Base-by-base conservation (phyloP, 2,113 vertebrate genomes). In the Chrysemys picta region DNA sequence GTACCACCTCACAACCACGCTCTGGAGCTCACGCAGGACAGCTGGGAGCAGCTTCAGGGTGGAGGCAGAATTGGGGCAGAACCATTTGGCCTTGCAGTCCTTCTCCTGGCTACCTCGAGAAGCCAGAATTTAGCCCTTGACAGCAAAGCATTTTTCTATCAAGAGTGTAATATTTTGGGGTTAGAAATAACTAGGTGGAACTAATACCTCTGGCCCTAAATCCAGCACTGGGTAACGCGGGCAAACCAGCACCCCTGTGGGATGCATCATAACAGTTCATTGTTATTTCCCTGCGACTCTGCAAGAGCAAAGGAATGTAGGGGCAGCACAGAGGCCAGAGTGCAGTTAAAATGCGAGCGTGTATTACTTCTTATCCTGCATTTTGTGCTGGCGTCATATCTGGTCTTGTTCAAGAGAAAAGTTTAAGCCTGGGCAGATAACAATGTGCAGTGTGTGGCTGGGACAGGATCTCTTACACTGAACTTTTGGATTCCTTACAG, bases 401-500 rank as follows among this genome's bases (percentile, higher is more conserved):
- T 57, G 4, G 59, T 35, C 45, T 45, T 1, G 1, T 27, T 88
- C 62, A 72, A 80, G 91, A 82, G 89, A 45, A 92, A 17, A 42
- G 83, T 31, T 78, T 29, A 87, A 87, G 85, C 62, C 84, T 0
- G 2, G 83, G 78, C 81, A 89, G 90, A 91, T 80, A 89, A 82
- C 9, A 0, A 0, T 5, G 82, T 84, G 89, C 56, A 0, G 1
- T 0, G 19, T 69, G 94, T 76, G 85, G 85, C 95, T 84, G 84
- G 0, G 16, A 80, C 38, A 72, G 91, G 10, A 84, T 84, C 81
- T 82, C 90, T 92, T 24, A 50, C n/a, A 0, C 69, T 82, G 88
- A 96, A 87, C 88, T 89, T 94, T 1, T 59, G 92, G 82, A 82
- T 38, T 91, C 88, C 91, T 95, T n/a, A 69, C 82, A 85, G 94